Percentiles rank a stretch among this genome's conserved stretches.
These are phyloP conservation scores for Dryoscopus gambensis DNA, from an alignment of 2,113 vertebrate species.

Conservation along the genomic window DNA sequence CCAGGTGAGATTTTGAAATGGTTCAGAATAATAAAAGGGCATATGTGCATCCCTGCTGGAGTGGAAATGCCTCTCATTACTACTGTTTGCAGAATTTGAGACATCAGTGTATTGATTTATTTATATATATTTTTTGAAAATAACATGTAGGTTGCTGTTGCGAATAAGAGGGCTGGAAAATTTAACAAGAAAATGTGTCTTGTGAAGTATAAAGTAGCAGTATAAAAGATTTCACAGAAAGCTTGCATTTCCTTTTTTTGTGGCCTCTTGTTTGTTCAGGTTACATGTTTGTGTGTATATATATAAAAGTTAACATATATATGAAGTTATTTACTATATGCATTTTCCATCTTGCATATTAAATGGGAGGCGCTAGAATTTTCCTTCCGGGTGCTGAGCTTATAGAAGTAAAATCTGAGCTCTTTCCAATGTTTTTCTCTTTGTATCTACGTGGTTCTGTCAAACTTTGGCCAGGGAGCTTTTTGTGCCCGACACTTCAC, in stretches of 20 bases:
- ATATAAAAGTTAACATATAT: neutral
- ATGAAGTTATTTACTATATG: neutral
- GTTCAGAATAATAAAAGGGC: neutral
- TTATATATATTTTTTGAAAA: neutral
- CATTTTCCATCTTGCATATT: neutral
- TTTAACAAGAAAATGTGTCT: neutral
- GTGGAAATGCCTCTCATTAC: neutral
- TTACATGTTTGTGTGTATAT: neutral
- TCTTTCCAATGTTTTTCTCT: neutral
- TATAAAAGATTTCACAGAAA: neutral
- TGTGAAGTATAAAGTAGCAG: neutral
- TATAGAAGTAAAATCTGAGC: neutral
- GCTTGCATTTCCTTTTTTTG: neutral
- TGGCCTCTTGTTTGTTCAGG: neutral
- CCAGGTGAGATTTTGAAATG: neutral
- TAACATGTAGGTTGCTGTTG: neutral
- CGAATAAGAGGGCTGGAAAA: neutral
- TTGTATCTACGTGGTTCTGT: neutral
- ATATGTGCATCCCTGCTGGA: accelerated
- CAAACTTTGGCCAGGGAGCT: neutral
- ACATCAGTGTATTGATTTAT: neutral
- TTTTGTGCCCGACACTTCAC: accelerated
- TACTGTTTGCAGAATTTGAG: neutral
- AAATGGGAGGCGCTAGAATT: neutral
- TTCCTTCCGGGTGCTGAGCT: neutral